These are phyloP conservation scores for Globicephala melas DNA, from an alignment of 2,113 vertebrate genomes.

Conservation along the genomic window DNA sequence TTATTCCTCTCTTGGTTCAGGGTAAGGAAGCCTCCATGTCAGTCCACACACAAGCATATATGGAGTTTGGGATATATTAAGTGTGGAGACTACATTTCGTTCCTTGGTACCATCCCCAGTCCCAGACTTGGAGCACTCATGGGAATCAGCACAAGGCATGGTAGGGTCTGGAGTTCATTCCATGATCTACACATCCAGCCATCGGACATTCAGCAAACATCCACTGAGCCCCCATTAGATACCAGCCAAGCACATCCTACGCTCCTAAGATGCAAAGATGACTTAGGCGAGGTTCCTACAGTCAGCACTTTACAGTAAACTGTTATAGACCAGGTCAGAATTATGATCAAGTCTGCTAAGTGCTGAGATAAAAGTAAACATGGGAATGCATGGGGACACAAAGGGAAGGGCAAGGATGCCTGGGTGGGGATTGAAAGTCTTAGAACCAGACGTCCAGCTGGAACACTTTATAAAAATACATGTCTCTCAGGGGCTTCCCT, in stretches of 20 bases:
- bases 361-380: not conserved
- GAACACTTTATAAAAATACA: not conserved
- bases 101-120: not conserved
- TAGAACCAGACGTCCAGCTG: not conserved
- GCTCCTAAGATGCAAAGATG: not conserved
- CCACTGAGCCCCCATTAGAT: not conserved
- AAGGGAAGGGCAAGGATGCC: not conserved
- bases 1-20: not conserved
- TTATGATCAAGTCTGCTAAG: not conserved
- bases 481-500: too few species aligned
- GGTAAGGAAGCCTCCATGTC: not conserved
- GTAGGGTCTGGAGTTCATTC: not conserved
- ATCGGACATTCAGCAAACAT: too few species aligned
- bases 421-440: not conserved
- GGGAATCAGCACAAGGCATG: not conserved
- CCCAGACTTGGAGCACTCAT: not conserved
- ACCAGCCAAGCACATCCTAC: not conserved
- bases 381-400: rapidly evolving
- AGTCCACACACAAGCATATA: not conserved
- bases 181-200: not conserved
- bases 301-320: not conserved
- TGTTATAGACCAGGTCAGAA: not conserved
- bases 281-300: not conserved
- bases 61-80: not conserved
- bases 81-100: not conserved